phyloP scores from a whole-genome alignment of 1,140 invertebrate genomes.

The Uloborus diversus region DNA sequence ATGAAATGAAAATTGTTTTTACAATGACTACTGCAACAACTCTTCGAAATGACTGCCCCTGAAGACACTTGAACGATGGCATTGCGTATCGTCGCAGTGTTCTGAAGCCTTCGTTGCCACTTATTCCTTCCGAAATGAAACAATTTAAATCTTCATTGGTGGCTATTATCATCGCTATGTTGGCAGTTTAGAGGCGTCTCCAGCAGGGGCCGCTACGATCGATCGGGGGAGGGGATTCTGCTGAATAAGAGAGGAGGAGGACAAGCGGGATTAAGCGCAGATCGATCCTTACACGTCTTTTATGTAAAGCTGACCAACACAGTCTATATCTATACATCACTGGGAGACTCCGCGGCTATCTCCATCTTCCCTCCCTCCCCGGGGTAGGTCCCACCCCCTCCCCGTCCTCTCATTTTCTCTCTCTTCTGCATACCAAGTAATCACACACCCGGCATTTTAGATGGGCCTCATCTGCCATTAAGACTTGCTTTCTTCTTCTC shows the following conservation, averaged over 20 bases:
- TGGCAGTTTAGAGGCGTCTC: slow-evolving; percentile 42
- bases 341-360: slow-evolving; percentile 15
- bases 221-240: slow-evolving; percentile 31
- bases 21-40: too few relatives aligned
- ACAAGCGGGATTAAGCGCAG: slow-evolving; percentile 42
- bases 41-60: too few relatives aligned
- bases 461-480: not conserved
- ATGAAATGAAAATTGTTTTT: too few relatives aligned
- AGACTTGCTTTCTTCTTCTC: too few relatives aligned
- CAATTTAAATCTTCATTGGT: too few relatives aligned
- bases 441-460: not conserved
- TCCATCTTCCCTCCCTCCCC: not conserved
- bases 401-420: not conserved
- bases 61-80: too few relatives aligned
- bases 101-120: too few relatives aligned
- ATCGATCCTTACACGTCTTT: slow-evolving; percentile 57
- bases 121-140: too few relatives aligned
- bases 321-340: slow-evolving; percentile 55
- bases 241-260: slow-evolving; percentile 34
- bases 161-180: too few relatives aligned
- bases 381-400: not conserved
- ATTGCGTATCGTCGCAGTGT: too few relatives aligned
- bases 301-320: slow-evolving; percentile 57
- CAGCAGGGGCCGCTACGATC: slow-evolving; percentile 32
- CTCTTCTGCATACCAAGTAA: slow-evolving; percentile 37